A percentile compares a stretch with the other conserved stretches of the same genome.
These are phyloP conservation scores for Hemicentrotus pulcherrimus DNA, from an alignment of 35 echinoderm and acorn worm genomes.

Conservation along the genomic window DNA sequence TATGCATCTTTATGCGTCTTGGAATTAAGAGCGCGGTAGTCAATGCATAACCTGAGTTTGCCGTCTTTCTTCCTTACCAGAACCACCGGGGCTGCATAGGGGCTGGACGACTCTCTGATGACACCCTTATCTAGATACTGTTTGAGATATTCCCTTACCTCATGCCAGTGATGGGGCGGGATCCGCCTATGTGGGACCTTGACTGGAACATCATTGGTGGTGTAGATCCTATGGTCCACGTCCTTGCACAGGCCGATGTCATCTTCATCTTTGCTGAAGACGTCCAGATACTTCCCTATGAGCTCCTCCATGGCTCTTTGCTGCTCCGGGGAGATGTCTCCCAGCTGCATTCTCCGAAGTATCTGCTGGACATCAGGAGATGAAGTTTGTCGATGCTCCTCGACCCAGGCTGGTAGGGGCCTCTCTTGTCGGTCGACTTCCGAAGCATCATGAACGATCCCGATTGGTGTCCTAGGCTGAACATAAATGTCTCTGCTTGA, in stretches of 20 bases:
- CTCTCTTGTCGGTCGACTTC: not conserved
- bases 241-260: constrained; percentile 57
- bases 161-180: constrained; percentile 70
- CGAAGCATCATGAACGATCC: not conserved
- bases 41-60: constrained; percentile 67
- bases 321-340: not conserved
- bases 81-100: constrained; percentile 75
- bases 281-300: constrained; percentile 15
- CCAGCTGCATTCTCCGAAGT: constrained; percentile 8
- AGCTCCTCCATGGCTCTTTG: not conserved
- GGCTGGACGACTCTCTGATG: constrained; percentile 70
- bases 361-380: not conserved
- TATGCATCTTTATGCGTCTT: constrained; percentile 81
- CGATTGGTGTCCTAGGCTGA: constrained; percentile 46
- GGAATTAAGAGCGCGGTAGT: constrained; percentile 66
- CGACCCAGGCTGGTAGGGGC: not conserved
- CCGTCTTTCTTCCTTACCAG: constrained; percentile 67
- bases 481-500: constrained; percentile 52
- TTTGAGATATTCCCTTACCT: constrained; percentile 58
- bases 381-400: not conserved
- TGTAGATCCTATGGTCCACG: constrained; percentile 25
- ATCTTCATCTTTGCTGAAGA: constrained; percentile 57
- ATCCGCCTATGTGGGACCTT: constrained; percentile 57
- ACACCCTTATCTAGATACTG: constrained; percentile 45
- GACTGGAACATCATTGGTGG: constrained; percentile 50